These are phyloP conservation scores for Caenorhabditis uteleia DNA, from an alignment of 2,888 invertebrate species.

Conservation along the genomic window DNA sequence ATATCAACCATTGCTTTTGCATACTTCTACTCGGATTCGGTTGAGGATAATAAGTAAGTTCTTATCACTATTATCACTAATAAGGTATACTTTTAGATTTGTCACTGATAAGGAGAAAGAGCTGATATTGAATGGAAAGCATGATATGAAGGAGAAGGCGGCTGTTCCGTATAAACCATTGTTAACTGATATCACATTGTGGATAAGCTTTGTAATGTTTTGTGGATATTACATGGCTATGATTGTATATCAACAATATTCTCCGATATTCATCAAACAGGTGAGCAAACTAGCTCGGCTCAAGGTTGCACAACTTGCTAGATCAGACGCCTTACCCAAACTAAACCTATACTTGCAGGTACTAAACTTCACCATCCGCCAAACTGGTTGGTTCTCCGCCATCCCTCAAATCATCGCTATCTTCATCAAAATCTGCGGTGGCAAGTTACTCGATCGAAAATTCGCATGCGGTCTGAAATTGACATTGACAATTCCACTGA, in stretches of 20 bases:
- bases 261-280: conserved; percentile 47
- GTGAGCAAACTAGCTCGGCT: no score
- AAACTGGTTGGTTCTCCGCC: conserved; percentile 47
- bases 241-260: conserved; percentile 48
- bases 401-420: conserved; percentile 43
- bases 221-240: conserved; percentile 44
- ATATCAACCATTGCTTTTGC: conserved; percentile 28
- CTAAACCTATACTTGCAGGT: conserved; percentile 10
- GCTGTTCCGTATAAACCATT: conserved; percentile 18
- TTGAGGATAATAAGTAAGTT: conserved; percentile 26
- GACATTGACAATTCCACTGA: conserved; percentile 29
- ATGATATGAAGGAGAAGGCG: conserved; percentile 17
- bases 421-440: conserved; percentile 38
- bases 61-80: no score
- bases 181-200: conserved; percentile 32
- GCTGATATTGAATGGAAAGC: conserved; percentile 30
- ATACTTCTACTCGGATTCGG: conserved; percentile 36
- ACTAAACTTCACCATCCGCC: conserved; percentile 35
- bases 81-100: no score
- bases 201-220: conserved; percentile 43
- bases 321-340: no score
- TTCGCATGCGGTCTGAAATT: conserved; percentile 31
- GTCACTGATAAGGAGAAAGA: conserved; percentile 33
- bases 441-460: conserved; percentile 35
- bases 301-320: no score